Base-by-base conservation (phyloP, 2,888 invertebrate genomes). In the Nineta flava region DNA sequence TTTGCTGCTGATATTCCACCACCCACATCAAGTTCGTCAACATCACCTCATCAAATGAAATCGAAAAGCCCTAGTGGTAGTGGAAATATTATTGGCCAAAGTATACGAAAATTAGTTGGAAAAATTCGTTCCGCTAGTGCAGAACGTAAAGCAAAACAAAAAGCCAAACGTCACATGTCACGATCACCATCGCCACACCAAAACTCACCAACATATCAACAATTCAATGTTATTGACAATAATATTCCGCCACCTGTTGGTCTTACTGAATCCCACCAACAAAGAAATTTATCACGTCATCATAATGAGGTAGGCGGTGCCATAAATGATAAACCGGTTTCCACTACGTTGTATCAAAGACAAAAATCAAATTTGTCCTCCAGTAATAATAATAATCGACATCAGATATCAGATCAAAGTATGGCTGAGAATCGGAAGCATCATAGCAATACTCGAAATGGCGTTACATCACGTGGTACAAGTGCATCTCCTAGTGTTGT, bases 31-130 rank as follows among this genome's bases (percentile, higher is more conserved):
- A 38, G 15, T 15, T 13, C 15, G 38, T 38, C 38, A n/a, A 15
- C n/a, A 12, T 13, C 38, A 15, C 38, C 38, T 10, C 38, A 38
- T n/a, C 26, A 26, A 26, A n/a, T n/a, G n/a, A 9, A 55, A 53
- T 47, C 54, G 50, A 47, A 51, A 48, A 42, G 46, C 47, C 26
- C 43, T 49, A 44, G 26, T n/a, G 6, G 35, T 3, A 35, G 38
- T 38, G 69, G 38, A 44, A 53, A 19, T 48, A 51, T 35, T 16
- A 81, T 83, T 61, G 86, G 87, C 47, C 86, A 87, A 61, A 87
- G 87, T 16, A 80, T 87, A 58, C 74, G 87, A 55, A 86, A 86
- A 66, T 66, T 87, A 54, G 87, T 88, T 15, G 86, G 85, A 50
- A 87, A 87, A 68, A 80, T 88, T 51, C 77, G 87, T 4, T 85